phyloP scores from a whole-genome alignment of 2,113 vertebrate species.

The Ceyx margarethae region DNA sequence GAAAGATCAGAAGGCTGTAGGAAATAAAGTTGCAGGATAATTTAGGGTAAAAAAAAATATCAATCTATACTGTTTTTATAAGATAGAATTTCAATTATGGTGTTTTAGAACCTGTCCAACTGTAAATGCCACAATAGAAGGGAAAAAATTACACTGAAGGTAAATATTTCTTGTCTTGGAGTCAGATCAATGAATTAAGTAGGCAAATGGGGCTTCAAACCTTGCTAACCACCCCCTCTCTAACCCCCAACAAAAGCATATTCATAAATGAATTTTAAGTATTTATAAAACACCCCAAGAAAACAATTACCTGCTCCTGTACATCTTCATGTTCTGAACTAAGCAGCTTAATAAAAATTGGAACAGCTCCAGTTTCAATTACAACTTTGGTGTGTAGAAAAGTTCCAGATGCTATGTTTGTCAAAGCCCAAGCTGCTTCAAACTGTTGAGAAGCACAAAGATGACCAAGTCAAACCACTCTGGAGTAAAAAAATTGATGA shows the following conservation, averaged over 20 bases:
- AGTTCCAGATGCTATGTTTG: constrained; percentile 93
- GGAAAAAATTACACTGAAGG: not conserved
- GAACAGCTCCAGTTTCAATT: constrained; percentile 91
- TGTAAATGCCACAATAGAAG: not conserved
- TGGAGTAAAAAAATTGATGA: not conserved
- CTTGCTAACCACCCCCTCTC: not conserved
- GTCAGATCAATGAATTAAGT: not conserved
- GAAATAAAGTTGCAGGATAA: not conserved
- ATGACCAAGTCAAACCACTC: not conserved
- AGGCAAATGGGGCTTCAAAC: not conserved
- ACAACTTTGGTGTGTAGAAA: constrained; percentile 93
- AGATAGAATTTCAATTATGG: not conserved
- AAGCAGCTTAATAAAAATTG: constrained; percentile 91
- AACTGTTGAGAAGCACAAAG: constrained; percentile 73
- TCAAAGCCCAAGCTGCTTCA: constrained; percentile 92
- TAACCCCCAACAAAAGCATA: not conserved
- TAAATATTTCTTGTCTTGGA: not conserved
- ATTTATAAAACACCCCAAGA: not conserved
- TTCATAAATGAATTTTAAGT: not conserved
- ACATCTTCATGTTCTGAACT: constrained; percentile 92
- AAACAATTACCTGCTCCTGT: constrained; percentile 86
- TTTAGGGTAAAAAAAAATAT: not conserved
- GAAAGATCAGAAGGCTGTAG: not conserved
- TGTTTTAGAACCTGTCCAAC: not conserved
- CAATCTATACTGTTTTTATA: not conserved